These are phyloP conservation scores for Cercopithecus diana DNA, from an alignment of 2,797 vertebrate genomes.

Conservation along the genomic window DNA sequence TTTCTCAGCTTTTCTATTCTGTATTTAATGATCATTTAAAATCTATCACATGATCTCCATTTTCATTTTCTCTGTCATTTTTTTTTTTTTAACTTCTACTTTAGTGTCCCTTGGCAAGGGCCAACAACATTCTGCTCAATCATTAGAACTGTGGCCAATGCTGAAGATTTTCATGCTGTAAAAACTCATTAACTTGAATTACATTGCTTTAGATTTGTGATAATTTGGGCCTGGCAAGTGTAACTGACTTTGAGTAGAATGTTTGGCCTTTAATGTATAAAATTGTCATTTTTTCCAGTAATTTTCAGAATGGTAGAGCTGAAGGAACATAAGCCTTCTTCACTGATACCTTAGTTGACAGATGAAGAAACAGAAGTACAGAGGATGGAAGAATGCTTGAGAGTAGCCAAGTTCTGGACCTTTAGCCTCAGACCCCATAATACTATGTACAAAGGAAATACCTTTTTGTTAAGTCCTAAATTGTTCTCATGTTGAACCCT, in stretches of 20 bases:
- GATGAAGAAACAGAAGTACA: neutral
- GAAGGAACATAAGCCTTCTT: neutral
- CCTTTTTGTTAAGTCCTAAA: neutral
- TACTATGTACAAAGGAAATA: neutral
- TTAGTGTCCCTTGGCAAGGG: neutral
- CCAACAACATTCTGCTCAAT: neutral
- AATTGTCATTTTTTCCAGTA: neutral
- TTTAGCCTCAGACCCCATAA: neutral
- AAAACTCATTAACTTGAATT: slow-evolving; percentile 42
- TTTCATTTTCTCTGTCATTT: slow-evolving; percentile 13
- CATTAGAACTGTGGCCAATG: neutral
- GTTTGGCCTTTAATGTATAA: slow-evolving; percentile 37
- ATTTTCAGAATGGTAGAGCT: slow-evolving; percentile 14
- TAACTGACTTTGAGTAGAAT: neutral
- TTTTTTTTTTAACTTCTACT: neutral
- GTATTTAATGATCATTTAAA: slow-evolving; percentile 14
- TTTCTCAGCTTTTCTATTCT: neutral
- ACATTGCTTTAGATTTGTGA: neutral
- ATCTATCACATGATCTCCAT: neutral
- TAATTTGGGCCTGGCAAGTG: slow-evolving; percentile 25
- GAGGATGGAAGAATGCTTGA: neutral
- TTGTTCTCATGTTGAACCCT: neutral
- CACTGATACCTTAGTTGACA: neutral
- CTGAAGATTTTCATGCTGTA: neutral
- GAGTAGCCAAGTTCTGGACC: neutral